A percentile compares a stretch with the other conserved stretches of the same genome.
Evolutionary conservation across 2,113 vertebrate species (phyloP).

Genomic region (Dermatemys mawii): DNA sequence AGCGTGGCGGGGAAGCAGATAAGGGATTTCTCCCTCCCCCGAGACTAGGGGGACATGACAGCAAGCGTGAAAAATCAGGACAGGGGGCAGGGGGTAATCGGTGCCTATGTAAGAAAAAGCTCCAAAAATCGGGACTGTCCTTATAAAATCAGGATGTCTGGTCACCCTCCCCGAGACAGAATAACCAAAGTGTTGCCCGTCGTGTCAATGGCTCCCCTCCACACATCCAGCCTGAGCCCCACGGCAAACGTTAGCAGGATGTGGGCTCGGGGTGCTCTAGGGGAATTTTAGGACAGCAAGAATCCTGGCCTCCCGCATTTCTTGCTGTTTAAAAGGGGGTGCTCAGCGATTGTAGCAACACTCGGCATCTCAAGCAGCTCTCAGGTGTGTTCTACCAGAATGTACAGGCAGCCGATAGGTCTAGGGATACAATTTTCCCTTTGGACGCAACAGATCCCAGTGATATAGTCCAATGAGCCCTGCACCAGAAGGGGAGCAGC

Average conservation of each 20-base stretch:
- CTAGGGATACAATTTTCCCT: background rate
- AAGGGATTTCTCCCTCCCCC: background rate
- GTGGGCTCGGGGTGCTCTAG: background rate
- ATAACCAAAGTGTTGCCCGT: no score
- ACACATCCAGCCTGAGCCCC: no score
- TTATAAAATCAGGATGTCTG: no score
- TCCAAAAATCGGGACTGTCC: no score
- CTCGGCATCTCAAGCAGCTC: fast-evolving
- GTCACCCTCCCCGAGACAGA: background rate
- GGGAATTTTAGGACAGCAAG: background rate
- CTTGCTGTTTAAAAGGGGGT: fast-evolving
- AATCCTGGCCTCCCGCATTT: background rate
- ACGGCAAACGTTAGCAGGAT: background rate
- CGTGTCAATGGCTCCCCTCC: no score
- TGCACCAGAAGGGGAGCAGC: background rate
- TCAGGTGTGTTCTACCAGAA: background rate
- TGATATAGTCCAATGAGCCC: background rate
- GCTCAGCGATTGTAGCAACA: background rate
- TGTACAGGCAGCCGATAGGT: background rate
- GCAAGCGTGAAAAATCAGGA: no score
- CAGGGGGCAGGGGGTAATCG: no score
- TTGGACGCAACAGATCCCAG: conserved; percentile 21
- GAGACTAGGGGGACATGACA: background rate
- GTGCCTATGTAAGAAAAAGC: no score
- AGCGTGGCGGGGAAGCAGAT: background rate